A percentile compares a stretch with the other conserved stretches of the same genome.
phyloP scores from a whole-genome alignment of 2,888 invertebrate species.

The Macroteleia sp. region DNA sequence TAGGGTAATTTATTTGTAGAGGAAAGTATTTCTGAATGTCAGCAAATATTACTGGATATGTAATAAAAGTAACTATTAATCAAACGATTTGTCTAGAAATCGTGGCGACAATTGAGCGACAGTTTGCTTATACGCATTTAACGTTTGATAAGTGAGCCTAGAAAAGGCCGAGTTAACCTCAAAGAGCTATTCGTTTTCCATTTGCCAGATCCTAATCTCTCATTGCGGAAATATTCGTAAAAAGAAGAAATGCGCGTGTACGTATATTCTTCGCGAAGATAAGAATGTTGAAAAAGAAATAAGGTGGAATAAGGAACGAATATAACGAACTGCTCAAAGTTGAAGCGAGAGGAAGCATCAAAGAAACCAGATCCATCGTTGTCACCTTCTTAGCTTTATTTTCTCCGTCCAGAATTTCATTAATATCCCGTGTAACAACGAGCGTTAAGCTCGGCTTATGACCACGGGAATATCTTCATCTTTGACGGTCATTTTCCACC shows the following conservation, averaged over 20 bases:
- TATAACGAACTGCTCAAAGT: background rate
- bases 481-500: slow-evolving; percentile 62
- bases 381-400: slow-evolving; percentile 57
- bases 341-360: slow-evolving; percentile 19
- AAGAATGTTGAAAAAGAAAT: slow-evolving; percentile 45
- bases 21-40: slow-evolving; percentile 32
- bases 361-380: slow-evolving; percentile 61
- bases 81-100: slow-evolving; percentile 43
- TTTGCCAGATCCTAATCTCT: slow-evolving; percentile 57
- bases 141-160: slow-evolving; percentile 25
- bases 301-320: slow-evolving; percentile 14
- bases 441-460: slow-evolving; percentile 59
- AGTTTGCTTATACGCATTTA: slow-evolving; percentile 22
- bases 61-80: slow-evolving; percentile 40
- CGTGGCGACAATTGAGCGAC: slow-evolving; percentile 26
- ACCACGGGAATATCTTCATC: slow-evolving; percentile 64
- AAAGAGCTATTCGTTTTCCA: slow-evolving; percentile 45
- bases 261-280: slow-evolving; percentile 19
- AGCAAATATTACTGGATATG: slow-evolving; percentile 18
- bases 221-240: slow-evolving; percentile 28
- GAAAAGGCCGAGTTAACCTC: slow-evolving; percentile 40
- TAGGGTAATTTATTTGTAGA: slow-evolving; percentile 32
- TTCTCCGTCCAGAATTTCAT: slow-evolving; percentile 61
- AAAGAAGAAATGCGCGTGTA: slow-evolving; percentile 4
- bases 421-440: slow-evolving; percentile 64